These are phyloP conservation scores for Diplazon laetatorius DNA, from an alignment of 2,888 invertebrate genomes.

Conservation along the genomic window DNA sequence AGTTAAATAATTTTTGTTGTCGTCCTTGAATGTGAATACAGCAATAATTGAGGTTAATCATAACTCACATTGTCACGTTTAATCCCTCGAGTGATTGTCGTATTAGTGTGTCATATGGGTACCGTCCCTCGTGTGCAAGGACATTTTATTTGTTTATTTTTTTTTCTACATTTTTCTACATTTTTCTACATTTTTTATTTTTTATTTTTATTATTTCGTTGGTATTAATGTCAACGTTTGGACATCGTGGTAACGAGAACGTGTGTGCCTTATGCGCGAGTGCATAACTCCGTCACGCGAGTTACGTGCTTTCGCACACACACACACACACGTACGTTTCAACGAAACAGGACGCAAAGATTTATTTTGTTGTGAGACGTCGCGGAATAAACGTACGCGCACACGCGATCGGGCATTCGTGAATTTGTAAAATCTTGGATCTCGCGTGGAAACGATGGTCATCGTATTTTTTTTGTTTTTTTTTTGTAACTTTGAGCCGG, in stretches of 20 bases:
- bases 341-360: constrained; percentile 1
- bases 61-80: constrained; percentile 1
- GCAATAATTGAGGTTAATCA: background rate
- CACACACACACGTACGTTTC: too few relatives aligned
- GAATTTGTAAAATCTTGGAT: background rate
- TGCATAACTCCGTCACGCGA: constrained; percentile 7
- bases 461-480: too few relatives aligned
- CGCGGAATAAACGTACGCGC: background rate
- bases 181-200: too few relatives aligned
- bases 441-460: background rate
- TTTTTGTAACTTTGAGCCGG: too few relatives aligned
- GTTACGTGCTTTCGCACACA: background rate
- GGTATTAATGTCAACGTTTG: constrained; percentile 3
- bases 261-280: background rate
- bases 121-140: background rate
- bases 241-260: constrained; percentile 4
- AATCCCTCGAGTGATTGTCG: background rate
- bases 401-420: constrained; percentile 4
- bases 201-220: background rate
- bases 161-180: too few relatives aligned
- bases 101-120: background rate
- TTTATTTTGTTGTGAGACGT: constrained; percentile 3
- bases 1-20: too few relatives aligned
- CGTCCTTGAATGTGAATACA: background rate
- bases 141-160: too few relatives aligned